Percentiles rank a stretch among this genome's conserved stretches.
These are phyloP conservation scores for Leptosomus discolor DNA, from an alignment of 2,113 vertebrate genomes.

Conservation along the genomic window DNA sequence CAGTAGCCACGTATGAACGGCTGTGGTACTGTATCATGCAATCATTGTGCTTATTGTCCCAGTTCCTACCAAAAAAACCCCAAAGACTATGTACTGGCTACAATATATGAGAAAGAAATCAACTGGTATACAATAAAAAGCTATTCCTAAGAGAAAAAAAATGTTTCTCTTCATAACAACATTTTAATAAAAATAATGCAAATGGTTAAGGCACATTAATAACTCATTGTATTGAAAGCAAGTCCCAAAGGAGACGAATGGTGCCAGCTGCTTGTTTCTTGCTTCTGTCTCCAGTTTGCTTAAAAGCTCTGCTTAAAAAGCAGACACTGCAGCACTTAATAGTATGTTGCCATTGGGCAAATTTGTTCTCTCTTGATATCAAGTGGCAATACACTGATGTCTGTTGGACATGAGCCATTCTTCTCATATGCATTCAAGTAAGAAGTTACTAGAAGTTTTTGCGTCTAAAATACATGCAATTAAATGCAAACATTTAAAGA, in stretches of 20 bases:
- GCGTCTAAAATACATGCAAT: neutral
- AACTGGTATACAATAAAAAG: neutral
- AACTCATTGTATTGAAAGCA: neutral
- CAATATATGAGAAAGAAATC: neutral
- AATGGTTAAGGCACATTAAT: neutral
- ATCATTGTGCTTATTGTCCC: neutral
- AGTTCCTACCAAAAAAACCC: neutral
- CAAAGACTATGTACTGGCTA: neutral
- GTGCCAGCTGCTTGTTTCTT: neutral
- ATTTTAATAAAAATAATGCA: conserved; percentile 6
- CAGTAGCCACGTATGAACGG: neutral
- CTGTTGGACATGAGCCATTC: neutral
- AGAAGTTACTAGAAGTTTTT: neutral
- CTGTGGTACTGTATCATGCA: neutral
- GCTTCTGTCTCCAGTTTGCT: conserved; percentile 14
- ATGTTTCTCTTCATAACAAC: neutral
- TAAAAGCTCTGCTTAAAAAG: conserved; percentile 28
- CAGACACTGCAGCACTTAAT: conserved; percentile 24
- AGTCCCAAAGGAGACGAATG: conserved; percentile 27
- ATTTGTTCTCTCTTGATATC: neutral
- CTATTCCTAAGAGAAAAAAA: neutral
- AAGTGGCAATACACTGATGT: neutral
- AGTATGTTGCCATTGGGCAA: conserved; percentile 14
- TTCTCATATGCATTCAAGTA: neutral
- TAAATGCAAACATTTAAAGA: neutral